Evolutionary conservation across 2,888 invertebrate genomes (phyloP), one percentile per base, ranked within the genome.

Genomic region (Oithona nana): DNA sequence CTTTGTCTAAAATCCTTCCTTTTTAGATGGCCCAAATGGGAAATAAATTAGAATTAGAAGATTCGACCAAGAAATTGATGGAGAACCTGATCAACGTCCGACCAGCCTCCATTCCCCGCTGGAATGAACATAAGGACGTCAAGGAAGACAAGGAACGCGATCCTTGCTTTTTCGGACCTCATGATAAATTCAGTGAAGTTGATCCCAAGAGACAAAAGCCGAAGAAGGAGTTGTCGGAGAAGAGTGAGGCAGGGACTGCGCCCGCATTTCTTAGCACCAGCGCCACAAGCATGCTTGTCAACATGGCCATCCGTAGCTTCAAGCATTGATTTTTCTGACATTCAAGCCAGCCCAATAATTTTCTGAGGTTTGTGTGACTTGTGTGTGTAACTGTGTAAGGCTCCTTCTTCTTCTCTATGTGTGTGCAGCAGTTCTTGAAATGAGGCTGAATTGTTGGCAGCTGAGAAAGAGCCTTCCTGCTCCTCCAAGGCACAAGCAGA

Each of bases 111-210:
- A 57, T 29, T 26, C 57, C 57, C n/a, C 24, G 28, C 26, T 57
- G 57, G 57, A 57, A 57, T 28, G 28, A 26, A n/a, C 57, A 57
- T 28, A 24, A 28, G 3, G 28, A 57, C 28, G 30, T 57, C 24
- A 57, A 57, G 28, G 57, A 57, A 28, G 57, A 57, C 6, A 57
- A 57, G 28, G 28, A 57, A 22, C 2, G 57, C 24, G n/a, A 6
- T 57, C 57, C 57, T 1, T 28, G 28, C 28, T 11, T 57, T 39
- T 39, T 39, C 16, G 16, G 6, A 6, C 39, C 39, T 39, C 39
- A 39, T 39, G 8, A 39, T 39, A 6, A 16, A 39, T 6, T 16
- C 16, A 11, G 8, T 39, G 39, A 39, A 16, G 39, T 39, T 39
- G 39, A 39, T 16, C 8, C 39, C 6, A n/a, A n/a, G n/a, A n/a